Percentiles rank a stretch among this genome's conserved stretches.
Conservation (phyloP, 2,113 vertebrate genomes). For the Catharus fuscescens region DNA sequence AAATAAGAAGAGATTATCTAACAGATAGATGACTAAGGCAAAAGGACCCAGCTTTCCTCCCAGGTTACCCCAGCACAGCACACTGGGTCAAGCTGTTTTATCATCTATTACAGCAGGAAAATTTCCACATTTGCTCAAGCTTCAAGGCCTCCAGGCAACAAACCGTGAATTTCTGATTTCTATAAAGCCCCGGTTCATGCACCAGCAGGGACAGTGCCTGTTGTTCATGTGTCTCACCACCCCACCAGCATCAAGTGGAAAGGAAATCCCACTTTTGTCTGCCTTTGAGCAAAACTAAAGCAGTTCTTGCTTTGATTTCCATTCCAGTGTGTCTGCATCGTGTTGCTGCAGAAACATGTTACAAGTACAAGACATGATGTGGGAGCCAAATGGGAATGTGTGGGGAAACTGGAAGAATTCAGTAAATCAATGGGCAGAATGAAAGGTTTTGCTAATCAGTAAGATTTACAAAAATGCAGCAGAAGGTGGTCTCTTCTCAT, state of each 20-base stretch:
- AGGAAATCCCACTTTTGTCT: background rate
- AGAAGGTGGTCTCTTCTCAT: background rate
- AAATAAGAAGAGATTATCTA: background rate
- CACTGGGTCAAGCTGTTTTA: background rate
- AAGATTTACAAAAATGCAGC: background rate
- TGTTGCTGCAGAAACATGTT: background rate
- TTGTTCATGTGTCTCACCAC: background rate
- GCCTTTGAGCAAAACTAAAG: background rate
- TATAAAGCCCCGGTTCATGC: background rate
- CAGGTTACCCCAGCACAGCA: background rate
- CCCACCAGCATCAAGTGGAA: background rate
- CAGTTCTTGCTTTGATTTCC: background rate
- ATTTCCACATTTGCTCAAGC: background rate
- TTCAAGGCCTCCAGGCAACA: background rate
- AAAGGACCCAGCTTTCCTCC: background rate
- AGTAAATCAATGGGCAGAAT: background rate
- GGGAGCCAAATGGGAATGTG: background rate
- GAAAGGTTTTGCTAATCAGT: background rate
- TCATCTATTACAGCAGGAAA: background rate
- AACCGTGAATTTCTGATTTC: background rate
- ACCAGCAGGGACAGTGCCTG: background rate
- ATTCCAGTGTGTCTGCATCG: background rate
- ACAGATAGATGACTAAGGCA: background rate
- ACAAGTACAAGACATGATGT: rapidly evolving
- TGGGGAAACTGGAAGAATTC: background rate